Conservation (phyloP, 2,797 vertebrate species). For the Acrossocheilus wenchowensis region DNA sequence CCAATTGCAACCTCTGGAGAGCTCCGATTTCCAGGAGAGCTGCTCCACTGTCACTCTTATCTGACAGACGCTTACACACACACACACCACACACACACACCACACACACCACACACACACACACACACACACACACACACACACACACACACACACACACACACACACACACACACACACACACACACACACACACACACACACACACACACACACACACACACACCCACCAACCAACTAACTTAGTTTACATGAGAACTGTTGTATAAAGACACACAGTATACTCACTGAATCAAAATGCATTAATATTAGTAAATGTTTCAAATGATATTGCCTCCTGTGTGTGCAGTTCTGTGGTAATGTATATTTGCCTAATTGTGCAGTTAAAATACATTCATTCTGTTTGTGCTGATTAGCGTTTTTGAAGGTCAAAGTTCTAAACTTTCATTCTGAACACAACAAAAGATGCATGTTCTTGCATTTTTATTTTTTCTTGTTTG, state of each 20-base stretch:
- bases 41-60: constrained; percentile 74
- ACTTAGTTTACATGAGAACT: not conserved
- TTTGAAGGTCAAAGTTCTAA: not conserved
- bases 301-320: not conserved
- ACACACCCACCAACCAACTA: not conserved
- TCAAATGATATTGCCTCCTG: not conserved
- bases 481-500: not conserved
- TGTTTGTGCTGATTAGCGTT: not conserved
- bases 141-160: not conserved
- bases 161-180: not conserved
- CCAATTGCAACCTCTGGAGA: constrained; percentile 38
- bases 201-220: not conserved
- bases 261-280: not conserved
- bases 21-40: constrained; percentile 23
- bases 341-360: not conserved
- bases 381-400: not conserved
- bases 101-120: no score
- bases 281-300: not conserved
- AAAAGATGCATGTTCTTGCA: not conserved
- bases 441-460: not conserved
- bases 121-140: not conserved
- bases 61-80: constrained; percentile 51
- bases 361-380: not conserved
- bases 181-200: no score
- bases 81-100: no score